phyloP scores from a whole-genome alignment of 2,113 vertebrate species.

The Nanorana parkeri region DNA sequence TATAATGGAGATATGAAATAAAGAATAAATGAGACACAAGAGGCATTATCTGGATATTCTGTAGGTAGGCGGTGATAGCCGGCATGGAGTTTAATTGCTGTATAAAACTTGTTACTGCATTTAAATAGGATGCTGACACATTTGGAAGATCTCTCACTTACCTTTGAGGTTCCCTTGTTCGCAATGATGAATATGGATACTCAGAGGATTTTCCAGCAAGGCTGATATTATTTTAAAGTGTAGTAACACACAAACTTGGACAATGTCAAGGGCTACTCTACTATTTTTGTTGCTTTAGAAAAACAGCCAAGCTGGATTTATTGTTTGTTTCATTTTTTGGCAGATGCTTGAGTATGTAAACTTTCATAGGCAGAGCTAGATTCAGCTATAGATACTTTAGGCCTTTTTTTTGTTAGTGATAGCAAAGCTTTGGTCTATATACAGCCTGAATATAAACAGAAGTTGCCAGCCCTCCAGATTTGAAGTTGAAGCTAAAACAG shows the following conservation, averaged over 20 bases:
- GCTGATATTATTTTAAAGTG: conserved; percentile 21
- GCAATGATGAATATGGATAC: conserved; percentile 27
- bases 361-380: no score
- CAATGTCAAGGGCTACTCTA: not conserved
- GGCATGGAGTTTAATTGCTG: conserved; percentile 4
- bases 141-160: conserved; percentile 37
- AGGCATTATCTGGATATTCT: conserved; percentile 12
- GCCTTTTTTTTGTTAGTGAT: no score
- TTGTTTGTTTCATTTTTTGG: not conserved
- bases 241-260: not conserved
- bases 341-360: not conserved
- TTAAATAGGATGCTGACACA: conserved; percentile 22
- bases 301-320: not conserved
- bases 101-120: conserved; percentile 16
- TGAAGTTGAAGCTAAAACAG: no score
- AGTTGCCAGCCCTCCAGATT: no score
- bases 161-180: conserved; percentile 19
- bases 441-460: no score
- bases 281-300: conserved; percentile 1
- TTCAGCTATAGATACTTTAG: no score
- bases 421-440: no score
- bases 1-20: conserved; percentile 17
- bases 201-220: conserved; percentile 27
- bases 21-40: conserved; percentile 12
- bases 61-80: not conserved